Conservation (phyloP, 2,797 vertebrate genomes). For the Premnoplex brunnescens region DNA sequence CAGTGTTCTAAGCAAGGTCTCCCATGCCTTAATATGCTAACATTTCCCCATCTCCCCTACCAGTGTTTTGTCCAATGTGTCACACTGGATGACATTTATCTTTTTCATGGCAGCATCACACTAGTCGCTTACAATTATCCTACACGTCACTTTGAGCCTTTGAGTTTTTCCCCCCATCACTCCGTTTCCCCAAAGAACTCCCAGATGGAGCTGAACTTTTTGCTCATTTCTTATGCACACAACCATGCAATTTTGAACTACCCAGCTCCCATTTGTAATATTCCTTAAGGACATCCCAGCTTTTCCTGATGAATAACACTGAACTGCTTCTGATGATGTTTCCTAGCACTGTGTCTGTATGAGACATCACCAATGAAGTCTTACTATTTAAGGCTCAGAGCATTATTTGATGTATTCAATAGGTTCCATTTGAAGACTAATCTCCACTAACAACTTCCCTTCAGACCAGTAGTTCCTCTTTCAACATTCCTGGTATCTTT, state of each 20-base stretch:
- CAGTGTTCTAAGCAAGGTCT: neutral
- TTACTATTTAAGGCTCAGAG: neutral
- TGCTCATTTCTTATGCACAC: neutral
- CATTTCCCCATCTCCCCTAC: neutral
- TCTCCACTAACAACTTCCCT: neutral
- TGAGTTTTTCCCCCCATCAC: neutral
- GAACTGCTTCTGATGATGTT: neutral
- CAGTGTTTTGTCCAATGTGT: neutral
- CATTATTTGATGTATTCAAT: neutral
- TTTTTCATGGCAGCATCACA: neutral
- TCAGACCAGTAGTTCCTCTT: neutral
- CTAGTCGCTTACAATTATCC: neutral
- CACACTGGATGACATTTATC: neutral
- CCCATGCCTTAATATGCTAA: neutral
- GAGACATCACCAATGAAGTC: neutral
- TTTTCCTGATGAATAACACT: neutral
- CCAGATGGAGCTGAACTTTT: neutral
- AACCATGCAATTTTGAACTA: neutral
- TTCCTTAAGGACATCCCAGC: neutral
- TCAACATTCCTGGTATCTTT: neutral
- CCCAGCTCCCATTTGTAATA: neutral
- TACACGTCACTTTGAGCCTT: rapidly evolving
- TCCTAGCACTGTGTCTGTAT: neutral
- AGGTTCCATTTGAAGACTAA: neutral
- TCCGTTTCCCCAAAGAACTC: neutral